Conservation (phyloP, 2,113 vertebrate genomes). For the Melanerpes aurifrons region DNA sequence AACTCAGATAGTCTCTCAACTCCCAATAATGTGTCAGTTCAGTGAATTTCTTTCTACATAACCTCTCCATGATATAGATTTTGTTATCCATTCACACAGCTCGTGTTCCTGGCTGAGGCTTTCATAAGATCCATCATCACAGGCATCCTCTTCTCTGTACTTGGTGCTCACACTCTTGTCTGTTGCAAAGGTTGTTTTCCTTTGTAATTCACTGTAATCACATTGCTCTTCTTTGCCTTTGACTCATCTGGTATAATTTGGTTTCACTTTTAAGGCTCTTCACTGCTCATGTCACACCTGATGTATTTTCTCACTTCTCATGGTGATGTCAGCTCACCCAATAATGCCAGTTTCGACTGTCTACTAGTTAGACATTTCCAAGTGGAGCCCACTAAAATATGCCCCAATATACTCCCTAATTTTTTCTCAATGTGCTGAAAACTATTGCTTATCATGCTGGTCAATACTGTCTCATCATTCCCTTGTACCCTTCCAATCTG, state of each 20-base stretch:
- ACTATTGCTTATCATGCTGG: background rate
- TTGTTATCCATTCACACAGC: background rate
- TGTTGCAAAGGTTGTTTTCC: background rate
- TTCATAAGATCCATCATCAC: background rate
- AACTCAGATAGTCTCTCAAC: background rate
- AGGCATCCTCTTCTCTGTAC: background rate
- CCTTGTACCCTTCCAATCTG: background rate
- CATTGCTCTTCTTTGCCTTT: background rate
- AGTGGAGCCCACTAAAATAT: background rate
- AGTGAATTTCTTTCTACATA: background rate
- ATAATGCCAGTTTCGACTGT: background rate
- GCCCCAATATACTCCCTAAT: no score
- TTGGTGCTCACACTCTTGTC: background rate
- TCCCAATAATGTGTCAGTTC: background rate
- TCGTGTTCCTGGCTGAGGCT: background rate
- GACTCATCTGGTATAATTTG: background rate
- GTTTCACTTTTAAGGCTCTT: background rate
- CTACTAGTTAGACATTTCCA: background rate
- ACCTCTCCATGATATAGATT: background rate
- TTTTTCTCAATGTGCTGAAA: background rate
- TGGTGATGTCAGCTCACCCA: background rate
- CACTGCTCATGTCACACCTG: background rate
- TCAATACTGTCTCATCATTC: background rate
- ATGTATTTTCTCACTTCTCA: background rate
- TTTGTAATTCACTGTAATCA: background rate